Base-by-base conservation (phyloP, 2,888 invertebrate genomes). In the Gandaritis pyraliata region DNA sequence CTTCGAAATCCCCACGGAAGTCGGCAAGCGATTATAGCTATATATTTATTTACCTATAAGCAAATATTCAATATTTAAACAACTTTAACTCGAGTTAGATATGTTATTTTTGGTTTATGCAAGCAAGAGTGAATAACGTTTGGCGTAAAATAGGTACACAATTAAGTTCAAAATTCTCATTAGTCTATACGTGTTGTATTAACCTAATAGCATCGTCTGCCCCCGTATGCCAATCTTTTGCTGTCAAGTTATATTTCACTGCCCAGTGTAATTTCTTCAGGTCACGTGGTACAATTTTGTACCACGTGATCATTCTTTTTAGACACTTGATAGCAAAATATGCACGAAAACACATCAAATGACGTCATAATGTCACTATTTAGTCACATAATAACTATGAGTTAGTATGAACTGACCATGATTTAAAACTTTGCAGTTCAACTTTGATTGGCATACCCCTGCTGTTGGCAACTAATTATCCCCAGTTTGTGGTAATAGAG, bases 101-200 rank as follows among this genome's bases (percentile, higher is more conserved):
- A 43, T 43, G 43, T 16, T 43, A 41, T 41, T 11, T 43, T 10
- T 43, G 12, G 46, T 23, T 46, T 46, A 23, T 46, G 46, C 46
- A 47, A 29, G 29, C n/a, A 30, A 8, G 15, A 30, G 48, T 48
- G 8, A 51, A 39, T 43, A 56, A 48, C 57, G 61, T 48, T 48
- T 29, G 59, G 64, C 60, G 60, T 66, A 72, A 63, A 68, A 69
- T 65, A 47, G 48, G 72, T 69, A n/a, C n/a, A n/a, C n/a, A 81
- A 82, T 82, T 79, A 80, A 78, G 70, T 65, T 63, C 61, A 70
- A 76, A 81, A 75, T 71, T 72, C 68, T 76, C 72, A 82, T 83
- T 80, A 81, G 71, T 61, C 64, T 65, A 68, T 70, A 77, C 61
- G 59, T 72, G 74, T 75, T 77, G 75, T 77, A 77, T 73, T 72